Evolutionary conservation across 2,113 vertebrate genomes (phyloP), one percentile per base, ranked within the genome.

Genomic region (Hippocampus zosterae): DNA sequence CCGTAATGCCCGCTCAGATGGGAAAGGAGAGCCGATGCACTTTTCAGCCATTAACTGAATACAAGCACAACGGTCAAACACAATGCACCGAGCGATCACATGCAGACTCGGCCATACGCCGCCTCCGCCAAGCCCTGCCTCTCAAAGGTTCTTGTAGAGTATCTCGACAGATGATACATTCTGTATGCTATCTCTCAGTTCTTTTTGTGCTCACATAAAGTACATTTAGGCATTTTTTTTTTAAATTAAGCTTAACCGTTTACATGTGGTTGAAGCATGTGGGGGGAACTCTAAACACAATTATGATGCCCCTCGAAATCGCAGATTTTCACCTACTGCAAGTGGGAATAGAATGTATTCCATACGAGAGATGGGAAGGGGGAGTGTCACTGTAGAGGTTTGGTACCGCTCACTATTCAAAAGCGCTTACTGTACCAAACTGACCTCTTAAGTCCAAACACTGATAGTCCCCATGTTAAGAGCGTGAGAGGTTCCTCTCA

Each of bases 401-500:
- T 65, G 12, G 63, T 46, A 46, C 41, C 2, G 42, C 1, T 44
- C 40, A 3, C 23, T 27, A 65, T 13, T 46, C 40, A 46, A 46
- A 46, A 46, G 42, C 23, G 57, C 57, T 18, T 9, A 2, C 27
- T 65, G 40, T 27, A 18, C 63, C 5, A 16, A 27, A 4, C 5
- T 18, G 13, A 44, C 44, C 12, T 23, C 41, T 56, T 74, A 76
- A 42, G 72, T 57, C 18, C 37, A 59, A 60, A 76, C 70, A 68
- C 68, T 68, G 72, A 76, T 71, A 69, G 69, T 73, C 48, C 56
- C 71, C 40, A 65, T 12, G 72, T 81, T 44, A 79, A 81, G 82
- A 79, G 73, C 66, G 40, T 65, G 70, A 80, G 83, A 86, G 80
- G 68, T 68, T 82, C 75, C 84, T 87, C 81, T 80, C 65, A 52